Conservation (phyloP, 2,797 vertebrate species). For the Rhynchotus rufescens region DNA sequence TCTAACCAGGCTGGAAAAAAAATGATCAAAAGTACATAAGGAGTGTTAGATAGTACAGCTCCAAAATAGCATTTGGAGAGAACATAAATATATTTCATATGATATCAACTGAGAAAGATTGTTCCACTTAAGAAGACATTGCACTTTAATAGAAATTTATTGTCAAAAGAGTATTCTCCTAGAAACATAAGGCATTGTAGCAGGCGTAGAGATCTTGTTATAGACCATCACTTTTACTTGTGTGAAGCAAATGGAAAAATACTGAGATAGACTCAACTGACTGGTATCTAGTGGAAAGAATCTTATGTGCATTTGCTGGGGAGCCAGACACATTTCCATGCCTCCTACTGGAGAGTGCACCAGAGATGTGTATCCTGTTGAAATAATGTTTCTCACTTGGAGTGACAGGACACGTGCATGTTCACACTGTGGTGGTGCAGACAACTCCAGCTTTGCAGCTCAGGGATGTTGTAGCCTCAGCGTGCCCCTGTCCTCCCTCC, state of each 20-base stretch:
- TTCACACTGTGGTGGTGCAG: not conserved
- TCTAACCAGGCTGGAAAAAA: not conserved
- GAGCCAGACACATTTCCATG: not conserved
- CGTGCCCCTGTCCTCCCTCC: accelerated
- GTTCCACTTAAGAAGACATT: not conserved
- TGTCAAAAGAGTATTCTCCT: not conserved
- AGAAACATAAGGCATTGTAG: not conserved
- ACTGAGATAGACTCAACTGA: not conserved
- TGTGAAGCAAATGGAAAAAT: constrained; percentile 20
- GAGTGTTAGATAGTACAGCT: not conserved
- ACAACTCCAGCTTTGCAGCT: not conserved
- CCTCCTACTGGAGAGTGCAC: not conserved
- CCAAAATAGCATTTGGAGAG: not conserved
- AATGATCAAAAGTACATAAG: not conserved
- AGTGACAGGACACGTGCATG: accelerated
- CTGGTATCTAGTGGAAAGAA: not conserved
- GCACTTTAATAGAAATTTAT: constrained; percentile 26
- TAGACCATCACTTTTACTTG: not conserved
- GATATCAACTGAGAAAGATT: constrained; percentile 4
- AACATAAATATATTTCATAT: not conserved
- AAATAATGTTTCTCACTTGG: not conserved
- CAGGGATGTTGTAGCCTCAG: not conserved
- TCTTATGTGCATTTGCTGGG: not conserved
- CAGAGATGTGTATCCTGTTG: not conserved
- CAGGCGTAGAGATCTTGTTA: not conserved